phyloP scores from a whole-genome alignment of 23 tunicate species.

The Styela clava region DNA sequence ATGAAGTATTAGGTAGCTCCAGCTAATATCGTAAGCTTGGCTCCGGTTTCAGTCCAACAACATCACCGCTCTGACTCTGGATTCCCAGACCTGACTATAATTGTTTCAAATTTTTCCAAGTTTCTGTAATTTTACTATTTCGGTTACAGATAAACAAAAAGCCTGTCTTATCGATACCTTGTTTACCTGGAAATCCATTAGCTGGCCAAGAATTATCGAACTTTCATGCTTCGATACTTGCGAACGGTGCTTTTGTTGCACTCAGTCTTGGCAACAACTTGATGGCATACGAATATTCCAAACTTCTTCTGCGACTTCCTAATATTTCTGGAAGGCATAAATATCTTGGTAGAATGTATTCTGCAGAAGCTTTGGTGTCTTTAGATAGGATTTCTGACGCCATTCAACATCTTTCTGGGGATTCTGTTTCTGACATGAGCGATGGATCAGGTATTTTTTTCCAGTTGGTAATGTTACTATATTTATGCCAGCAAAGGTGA shows the following conservation, averaged over 20 bases:
- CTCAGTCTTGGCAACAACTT: constrained; percentile 58
- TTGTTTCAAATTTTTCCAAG: too few relatives aligned
- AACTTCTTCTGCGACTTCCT: constrained; percentile 33
- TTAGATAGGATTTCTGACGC: constrained; percentile 85
- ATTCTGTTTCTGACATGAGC: constrained; percentile 13
- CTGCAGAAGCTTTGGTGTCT: constrained; percentile 78
- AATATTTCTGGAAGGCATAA: constrained; percentile 59
- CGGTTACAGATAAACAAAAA: not conserved
- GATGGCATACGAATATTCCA: constrained; percentile 52
- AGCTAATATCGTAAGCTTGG: too few relatives aligned
- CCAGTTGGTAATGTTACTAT: too few relatives aligned
- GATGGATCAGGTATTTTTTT: not conserved
- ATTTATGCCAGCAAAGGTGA: too few relatives aligned
- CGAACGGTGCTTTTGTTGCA: constrained; percentile 78
- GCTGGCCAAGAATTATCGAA: constrained; percentile 42
- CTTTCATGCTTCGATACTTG: constrained; percentile 58
- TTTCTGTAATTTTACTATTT: constrained; percentile 4
- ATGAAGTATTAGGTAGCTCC: too few relatives aligned
- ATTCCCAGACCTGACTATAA: too few relatives aligned
- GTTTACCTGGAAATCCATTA: constrained; percentile 63
- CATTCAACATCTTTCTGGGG: constrained; percentile 54
- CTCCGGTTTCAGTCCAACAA: too few relatives aligned
- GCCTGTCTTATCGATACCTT: constrained; percentile 9
- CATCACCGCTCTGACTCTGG: too few relatives aligned
- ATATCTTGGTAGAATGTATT: constrained; percentile 77